A percentile compares a stretch with the other conserved stretches of the same genome.
Evolutionary conservation across 2,888 invertebrate genomes (phyloP).

Genomic region (Dastarcus helophoroides): DNA sequence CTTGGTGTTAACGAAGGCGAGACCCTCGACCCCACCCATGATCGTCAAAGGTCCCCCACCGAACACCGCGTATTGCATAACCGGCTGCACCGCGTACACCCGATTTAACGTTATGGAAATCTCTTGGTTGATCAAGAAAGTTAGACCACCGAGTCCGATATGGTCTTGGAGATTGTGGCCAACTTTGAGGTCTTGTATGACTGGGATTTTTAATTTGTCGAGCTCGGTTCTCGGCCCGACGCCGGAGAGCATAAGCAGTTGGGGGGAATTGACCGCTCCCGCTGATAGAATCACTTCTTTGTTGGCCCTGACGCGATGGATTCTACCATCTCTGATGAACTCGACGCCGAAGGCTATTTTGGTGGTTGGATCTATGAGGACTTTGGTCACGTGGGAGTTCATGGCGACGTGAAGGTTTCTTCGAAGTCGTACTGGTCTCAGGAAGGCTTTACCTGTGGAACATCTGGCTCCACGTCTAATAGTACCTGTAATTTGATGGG

Average conservation of each 20-base stretch:
- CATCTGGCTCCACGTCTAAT: slow-evolving; percentile 70
- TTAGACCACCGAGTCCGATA: slow-evolving; percentile 72
- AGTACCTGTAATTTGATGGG: slow-evolving; percentile 41
- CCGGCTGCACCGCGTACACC: slow-evolving; percentile 65
- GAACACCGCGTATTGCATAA: slow-evolving; percentile 73
- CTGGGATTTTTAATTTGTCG: slow-evolving; percentile 60
- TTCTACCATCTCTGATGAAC: slow-evolving; percentile 60
- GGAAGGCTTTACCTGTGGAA: slow-evolving; percentile 78
- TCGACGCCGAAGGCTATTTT: slow-evolving; percentile 76
- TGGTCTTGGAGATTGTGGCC: slow-evolving; percentile 86
- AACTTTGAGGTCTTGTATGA: slow-evolving; percentile 70
- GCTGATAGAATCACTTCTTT: slow-evolving; percentile 85
- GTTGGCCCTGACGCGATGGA: slow-evolving; percentile 59
- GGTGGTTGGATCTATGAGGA: slow-evolving; percentile 59
- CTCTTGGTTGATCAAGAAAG: slow-evolving; percentile 67
- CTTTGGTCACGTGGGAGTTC: slow-evolving; percentile 66
- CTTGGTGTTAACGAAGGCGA: slow-evolving; percentile 12
- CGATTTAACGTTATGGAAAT: slow-evolving; percentile 71
- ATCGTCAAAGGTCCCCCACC: slow-evolving; percentile 78
- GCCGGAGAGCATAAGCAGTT: slow-evolving; percentile 87
- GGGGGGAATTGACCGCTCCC: slow-evolving; percentile 88
- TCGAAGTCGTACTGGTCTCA: slow-evolving; percentile 66
- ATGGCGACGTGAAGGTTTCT: slow-evolving; percentile 78
- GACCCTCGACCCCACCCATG: slow-evolving; percentile 71
- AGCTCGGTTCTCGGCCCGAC: slow-evolving; percentile 66